A percentile compares a stretch with the other conserved stretches of the same genome.
Conservation (phyloP, 2,888 invertebrate genomes). For the Parnassius apollo region DNA sequence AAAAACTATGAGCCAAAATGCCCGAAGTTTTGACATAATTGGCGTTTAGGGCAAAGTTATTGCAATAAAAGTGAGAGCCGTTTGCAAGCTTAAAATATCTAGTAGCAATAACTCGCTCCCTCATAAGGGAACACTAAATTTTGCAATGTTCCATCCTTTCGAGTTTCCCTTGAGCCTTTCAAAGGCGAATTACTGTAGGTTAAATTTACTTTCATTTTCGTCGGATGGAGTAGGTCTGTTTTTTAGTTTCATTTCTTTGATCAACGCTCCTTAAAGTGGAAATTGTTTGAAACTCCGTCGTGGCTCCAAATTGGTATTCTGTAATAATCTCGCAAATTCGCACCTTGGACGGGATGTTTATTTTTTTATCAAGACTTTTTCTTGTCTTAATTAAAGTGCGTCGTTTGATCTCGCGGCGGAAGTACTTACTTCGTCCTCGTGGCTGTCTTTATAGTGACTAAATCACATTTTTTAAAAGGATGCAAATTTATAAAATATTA, state of each 20-base stretch:
- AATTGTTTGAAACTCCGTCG: conserved; percentile 72
- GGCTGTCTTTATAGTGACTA: conserved; percentile 4
- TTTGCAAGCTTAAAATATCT: conserved; percentile 51
- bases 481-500: too few species aligned
- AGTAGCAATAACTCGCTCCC: conserved; percentile 59
- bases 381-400: conserved; percentile 29
- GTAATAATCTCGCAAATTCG: conserved; percentile 69
- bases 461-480: neutral
- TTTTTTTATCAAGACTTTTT: conserved; percentile 26
- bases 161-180: conserved; percentile 63
- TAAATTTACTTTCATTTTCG: conserved; percentile 76
- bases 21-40: conserved; percentile 46
- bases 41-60: conserved; percentile 46
- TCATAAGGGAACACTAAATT: conserved; percentile 76
- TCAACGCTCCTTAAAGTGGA: conserved; percentile 69
- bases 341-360: conserved; percentile 50
- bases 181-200: conserved; percentile 77
- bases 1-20: conserved; percentile 28
- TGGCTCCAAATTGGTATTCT: conserved; percentile 68
- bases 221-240: conserved; percentile 56
- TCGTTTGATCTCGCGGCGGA: conserved; percentile 31
- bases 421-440: conserved; percentile 22
- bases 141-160: conserved; percentile 72
- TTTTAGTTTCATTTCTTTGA: conserved; percentile 80
- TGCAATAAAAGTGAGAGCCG: conserved; percentile 40